Evolutionary conservation across 1,140 invertebrate species (phyloP).

Genomic region (Nomia melanderi): DNA sequence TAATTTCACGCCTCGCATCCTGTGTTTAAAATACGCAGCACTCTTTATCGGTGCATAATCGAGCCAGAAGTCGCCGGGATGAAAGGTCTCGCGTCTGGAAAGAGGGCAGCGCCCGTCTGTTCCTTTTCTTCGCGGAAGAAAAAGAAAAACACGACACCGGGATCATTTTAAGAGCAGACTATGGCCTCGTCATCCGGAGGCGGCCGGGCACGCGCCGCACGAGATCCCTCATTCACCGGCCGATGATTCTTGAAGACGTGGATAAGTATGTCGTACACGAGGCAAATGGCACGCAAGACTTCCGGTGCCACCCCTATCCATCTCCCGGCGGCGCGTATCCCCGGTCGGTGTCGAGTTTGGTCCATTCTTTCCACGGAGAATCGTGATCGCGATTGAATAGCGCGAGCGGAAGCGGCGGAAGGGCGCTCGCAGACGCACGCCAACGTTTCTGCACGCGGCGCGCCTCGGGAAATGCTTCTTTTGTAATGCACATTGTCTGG

Average conservation of each 20-base stretch:
- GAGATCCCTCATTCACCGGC: slow-evolving; percentile 69
- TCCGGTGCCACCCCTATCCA: slow-evolving; percentile 70
- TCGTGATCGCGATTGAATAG: slow-evolving; percentile 70
- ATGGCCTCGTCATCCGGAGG: slow-evolving; percentile 43
- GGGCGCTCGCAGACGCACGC: slow-evolving; percentile 48
- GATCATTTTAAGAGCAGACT: slow-evolving; percentile 28
- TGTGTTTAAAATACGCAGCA: not conserved
- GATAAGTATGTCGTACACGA: slow-evolving; percentile 72
- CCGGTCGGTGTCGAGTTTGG: slow-evolving; percentile 68
- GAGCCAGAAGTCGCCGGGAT: not conserved
- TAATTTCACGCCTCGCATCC: not conserved
- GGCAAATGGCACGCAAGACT: slow-evolving; percentile 79
- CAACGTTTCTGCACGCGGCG: slow-evolving; percentile 24
- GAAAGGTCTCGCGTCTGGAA: slow-evolving; percentile 11
- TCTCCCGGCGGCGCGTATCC: slow-evolving; percentile 36
- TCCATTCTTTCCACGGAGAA: slow-evolving; percentile 69
- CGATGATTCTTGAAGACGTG: slow-evolving; percentile 73
- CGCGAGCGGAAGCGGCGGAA: slow-evolving; percentile 70
- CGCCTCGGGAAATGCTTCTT: slow-evolving; percentile 55
- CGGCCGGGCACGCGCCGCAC: slow-evolving; percentile 76
- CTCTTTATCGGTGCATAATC: not conserved
- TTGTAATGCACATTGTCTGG: slow-evolving; percentile 68
- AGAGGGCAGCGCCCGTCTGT: not conserved
- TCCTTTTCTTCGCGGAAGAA: not conserved
- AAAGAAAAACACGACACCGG: slow-evolving; percentile 33